These are phyloP conservation scores for Heteropelma amictum DNA, from an alignment of 2,888 invertebrate genomes.

Conservation along the genomic window DNA sequence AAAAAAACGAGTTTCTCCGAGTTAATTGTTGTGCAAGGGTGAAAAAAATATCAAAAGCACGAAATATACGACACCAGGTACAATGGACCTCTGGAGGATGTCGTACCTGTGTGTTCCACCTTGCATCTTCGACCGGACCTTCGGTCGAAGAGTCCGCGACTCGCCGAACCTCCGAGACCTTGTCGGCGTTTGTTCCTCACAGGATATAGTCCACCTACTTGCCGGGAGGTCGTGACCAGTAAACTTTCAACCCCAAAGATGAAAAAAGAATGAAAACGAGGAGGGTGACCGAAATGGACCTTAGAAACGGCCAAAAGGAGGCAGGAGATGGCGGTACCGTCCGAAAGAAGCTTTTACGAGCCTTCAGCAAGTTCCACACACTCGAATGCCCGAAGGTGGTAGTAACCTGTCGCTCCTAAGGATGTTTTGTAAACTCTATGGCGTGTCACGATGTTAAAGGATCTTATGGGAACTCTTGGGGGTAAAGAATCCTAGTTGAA, in stretches of 20 bases:
- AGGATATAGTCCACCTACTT: conserved; percentile 47
- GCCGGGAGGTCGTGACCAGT: conserved; percentile 55
- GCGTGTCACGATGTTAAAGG: conserved; percentile 26
- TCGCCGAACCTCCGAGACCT: conserved; percentile 1
- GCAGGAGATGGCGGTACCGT: not conserved
- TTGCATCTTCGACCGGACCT: conserved; percentile 14
- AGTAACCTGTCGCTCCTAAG: conserved; percentile 52
- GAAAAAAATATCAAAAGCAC: conserved; percentile 24
- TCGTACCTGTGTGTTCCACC: conserved; percentile 38
- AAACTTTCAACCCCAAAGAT: conserved; percentile 22
- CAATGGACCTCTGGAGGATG: conserved; percentile 34
- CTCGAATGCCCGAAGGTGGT: conserved; percentile 12
- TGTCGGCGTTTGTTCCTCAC: conserved; percentile 22
- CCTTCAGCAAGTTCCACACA: conserved; percentile 25
- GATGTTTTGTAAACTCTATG: conserved; percentile 56
- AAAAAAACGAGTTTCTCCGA: not conserved
- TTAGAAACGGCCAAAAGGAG: not conserved
- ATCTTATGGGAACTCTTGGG: conserved; percentile 43
- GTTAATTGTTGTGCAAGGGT: conserved; percentile 57
- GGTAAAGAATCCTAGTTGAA: conserved; percentile 18
- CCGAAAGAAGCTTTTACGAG: conserved; percentile 14
- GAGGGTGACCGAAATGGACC: not conserved
- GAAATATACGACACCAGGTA: conserved; percentile 15
- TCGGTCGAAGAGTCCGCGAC: conserved; percentile 22
- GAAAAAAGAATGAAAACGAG: not conserved